Base-by-base conservation (phyloP, 2,888 invertebrate genomes). In the Camponotus fellah region DNA sequence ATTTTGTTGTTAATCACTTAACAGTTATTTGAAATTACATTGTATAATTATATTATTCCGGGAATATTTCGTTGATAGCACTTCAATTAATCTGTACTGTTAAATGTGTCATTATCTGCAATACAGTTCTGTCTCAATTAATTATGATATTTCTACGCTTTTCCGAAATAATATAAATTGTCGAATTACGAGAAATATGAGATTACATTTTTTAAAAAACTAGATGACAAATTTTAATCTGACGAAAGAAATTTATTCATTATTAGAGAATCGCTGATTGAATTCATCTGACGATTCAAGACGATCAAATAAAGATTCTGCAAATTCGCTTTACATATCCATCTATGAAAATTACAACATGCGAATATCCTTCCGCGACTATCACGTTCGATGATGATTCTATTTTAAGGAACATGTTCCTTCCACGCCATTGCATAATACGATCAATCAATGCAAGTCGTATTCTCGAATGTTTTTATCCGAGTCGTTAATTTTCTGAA, bases 1-100 rank as follows among this genome's bases (percentile, higher is more conserved):
- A 87, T 87, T 80, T 66, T 83, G 81, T 43, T 76, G 64, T 53
- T 75, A 26, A 26, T 26, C 26, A 71, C 80, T 86, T 75, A 82
- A n/a, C 65, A 46, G 66, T 21, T 1, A 75, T 43, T 37, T 56
- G 40, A 60, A 69, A 68, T 88, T 76, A 86, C 56, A 72, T 81
- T 74, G 40, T 56, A n/a, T 53, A 53, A 53, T 53, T n/a, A n/a
- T 53, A n/a, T 2, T 53, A 53, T 53, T n/a, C 4, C 53, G 37
- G 66, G 74, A 46, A 43, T 34, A 46, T 82, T 68, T 76, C 68
- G 76, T 72, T 43, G 37, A 53, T 21, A 40, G 40, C 1, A 21
- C 14, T 12, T n/a, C 34, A 58, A 40, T 34, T 62, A 65, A 75
- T 64, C 49, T 49, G 14, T 40, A n/a, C 56, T 26, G 40, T 26